Base-by-base conservation (phyloP, 2,888 invertebrate genomes). In the Nemoura dubitans region DNA sequence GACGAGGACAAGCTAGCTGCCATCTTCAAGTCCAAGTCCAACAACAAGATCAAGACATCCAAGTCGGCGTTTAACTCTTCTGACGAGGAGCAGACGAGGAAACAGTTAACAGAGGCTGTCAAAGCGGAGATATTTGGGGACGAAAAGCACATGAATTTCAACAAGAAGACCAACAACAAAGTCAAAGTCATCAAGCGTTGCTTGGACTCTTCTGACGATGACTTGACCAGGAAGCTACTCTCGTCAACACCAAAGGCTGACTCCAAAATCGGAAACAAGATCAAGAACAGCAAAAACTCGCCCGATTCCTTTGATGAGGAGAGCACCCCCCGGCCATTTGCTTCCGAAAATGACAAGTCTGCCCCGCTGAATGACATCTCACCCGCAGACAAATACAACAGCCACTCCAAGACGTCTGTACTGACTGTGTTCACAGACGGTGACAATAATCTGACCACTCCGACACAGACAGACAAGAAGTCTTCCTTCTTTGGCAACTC, bases 391-490 rank as follows among this genome's bases (percentile, higher is more conserved):
- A 88, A 89, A 77, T 80, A 83, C 27, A 29, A 43, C 26, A 87
- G 76, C 42, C 87, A 86, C 36, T 76, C 5, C 3, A 87, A 87
- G 83, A 42, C 43, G 21, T 21, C 82, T 2, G 26, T 36, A 0
- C 14, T 83, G 7, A 93, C 93, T 87, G 91, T 92, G 86, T 93
- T 93, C 77, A 93, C 92, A 86, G 93, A 92, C 91, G 92, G 91
- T 89, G 93, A 93, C 90, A 92, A 91, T 77, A 90, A 91, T 88
- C 90, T 90, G 89, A 91, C 91, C 89, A 88, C 91, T 92, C 83
- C 85, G 42, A 86, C 87, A 78, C 87, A 85, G 42, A 76, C 85
- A 0, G 88, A 88, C 25, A 87, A 88, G 85, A 87, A 85, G 84
- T 78, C 86, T 16, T 78, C 77, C 14, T 87, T 87, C 36, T 86